Conservation (phyloP, 1,140 invertebrate species). For the Penaeus japonicus region DNA sequence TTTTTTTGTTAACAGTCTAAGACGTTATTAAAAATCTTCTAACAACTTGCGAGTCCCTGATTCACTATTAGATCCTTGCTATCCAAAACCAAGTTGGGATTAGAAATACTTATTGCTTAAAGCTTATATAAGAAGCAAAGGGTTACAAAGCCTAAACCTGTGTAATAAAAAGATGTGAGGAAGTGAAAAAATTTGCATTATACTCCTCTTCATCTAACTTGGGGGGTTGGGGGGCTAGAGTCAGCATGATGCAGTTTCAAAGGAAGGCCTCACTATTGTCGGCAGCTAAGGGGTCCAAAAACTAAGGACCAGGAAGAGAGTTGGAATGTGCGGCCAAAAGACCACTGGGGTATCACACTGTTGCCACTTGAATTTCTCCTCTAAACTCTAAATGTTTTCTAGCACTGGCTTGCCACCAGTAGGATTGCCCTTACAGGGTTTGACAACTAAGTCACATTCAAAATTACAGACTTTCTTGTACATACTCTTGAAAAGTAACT, state of each 20-base stretch:
- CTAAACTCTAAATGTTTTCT: background rate
- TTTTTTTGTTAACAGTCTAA: too few relatives aligned
- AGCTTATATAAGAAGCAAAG: background rate
- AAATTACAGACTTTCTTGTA: too few relatives aligned
- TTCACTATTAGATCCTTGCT: background rate
- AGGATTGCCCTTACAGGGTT: background rate
- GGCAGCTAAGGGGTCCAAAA: background rate
- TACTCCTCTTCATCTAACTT: background rate
- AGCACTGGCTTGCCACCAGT: background rate
- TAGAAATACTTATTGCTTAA: slow-evolving; percentile 1
- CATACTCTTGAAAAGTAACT: too few relatives aligned
- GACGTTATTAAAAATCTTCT: too few relatives aligned
- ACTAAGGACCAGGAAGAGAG: background rate
- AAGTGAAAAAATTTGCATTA: background rate
- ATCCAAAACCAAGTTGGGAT: background rate
- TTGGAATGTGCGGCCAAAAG: background rate
- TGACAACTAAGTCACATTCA: too few relatives aligned
- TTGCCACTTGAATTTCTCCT: background rate
- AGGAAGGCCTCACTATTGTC: slow-evolving; percentile 6
- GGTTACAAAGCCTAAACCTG: background rate
- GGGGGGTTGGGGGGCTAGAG: too few relatives aligned
- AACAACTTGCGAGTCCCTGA: too few relatives aligned
- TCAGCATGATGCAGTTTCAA: background rate
- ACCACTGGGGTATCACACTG: slow-evolving; percentile 4
- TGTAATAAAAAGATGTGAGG: background rate